Conservation (phyloP, 1,140 invertebrate genomes). For the Dendrolimus kikuchii region DNA sequence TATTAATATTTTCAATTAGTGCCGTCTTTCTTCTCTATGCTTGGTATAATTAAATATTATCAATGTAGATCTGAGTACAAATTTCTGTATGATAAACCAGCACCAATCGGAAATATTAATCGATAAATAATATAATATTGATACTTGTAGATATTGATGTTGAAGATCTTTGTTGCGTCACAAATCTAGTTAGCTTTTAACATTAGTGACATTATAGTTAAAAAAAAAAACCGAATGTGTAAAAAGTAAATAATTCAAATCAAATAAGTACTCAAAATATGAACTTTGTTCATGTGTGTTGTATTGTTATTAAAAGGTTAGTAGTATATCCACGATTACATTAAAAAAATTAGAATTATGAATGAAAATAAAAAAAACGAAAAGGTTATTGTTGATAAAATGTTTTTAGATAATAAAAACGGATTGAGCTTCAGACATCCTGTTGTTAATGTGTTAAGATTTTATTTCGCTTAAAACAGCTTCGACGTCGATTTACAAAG, state of each 20-base stretch:
- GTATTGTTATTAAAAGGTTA: slow-evolving; percentile 67
- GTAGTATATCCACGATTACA: slow-evolving; percentile 64
- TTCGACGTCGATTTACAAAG: slow-evolving; percentile 1
- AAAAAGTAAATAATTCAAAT: slow-evolving; percentile 29
- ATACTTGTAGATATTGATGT: no score
- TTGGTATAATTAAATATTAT: no score
- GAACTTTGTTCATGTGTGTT: slow-evolving; percentile 57
- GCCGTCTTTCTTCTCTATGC: no score
- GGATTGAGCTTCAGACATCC: slow-evolving; percentile 63
- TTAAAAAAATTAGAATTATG: slow-evolving; percentile 55
- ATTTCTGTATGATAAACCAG: no score
- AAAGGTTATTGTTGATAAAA: slow-evolving; percentile 67
- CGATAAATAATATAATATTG: no score
- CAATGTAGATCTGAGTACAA: no score
- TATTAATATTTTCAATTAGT: no score
- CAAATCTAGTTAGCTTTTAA: slow-evolving; percentile 55
- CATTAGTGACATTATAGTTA: slow-evolving; percentile 72
- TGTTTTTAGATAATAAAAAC: slow-evolving; percentile 67
- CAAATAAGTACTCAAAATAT: slow-evolving; percentile 30
- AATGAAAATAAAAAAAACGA: slow-evolving; percentile 33
- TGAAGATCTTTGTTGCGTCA: no score
- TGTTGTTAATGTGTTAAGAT: slow-evolving; percentile 53
- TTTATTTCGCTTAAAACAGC: slow-evolving; percentile 25
- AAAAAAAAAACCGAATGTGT: slow-evolving; percentile 54
- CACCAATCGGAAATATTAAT: no score